A percentile compares a stretch with the other conserved stretches of the same genome.
These are phyloP conservation scores for Cephalopholis sonnerati DNA, from an alignment of 2,113 vertebrate species.

Conservation along the genomic window DNA sequence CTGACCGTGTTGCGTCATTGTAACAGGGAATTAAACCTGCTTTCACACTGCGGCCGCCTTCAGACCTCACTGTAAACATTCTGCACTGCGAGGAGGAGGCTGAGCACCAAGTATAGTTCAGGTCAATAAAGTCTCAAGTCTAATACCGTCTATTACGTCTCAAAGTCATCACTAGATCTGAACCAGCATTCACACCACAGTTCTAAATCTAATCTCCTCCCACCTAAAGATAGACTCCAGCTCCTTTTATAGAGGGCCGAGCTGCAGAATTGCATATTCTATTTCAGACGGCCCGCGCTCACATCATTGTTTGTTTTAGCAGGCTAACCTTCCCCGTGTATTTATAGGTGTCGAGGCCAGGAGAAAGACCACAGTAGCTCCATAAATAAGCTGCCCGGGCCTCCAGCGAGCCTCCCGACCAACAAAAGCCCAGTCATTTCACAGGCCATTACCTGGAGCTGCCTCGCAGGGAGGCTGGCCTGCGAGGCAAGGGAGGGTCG, in stretches of 20 bases:
- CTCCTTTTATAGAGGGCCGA: conserved; percentile 69
- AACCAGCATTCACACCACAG: conserved; percentile 52
- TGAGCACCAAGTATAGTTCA: conserved; percentile 32
- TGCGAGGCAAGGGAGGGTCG: conserved; percentile 53
- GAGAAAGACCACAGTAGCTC: conserved; percentile 79
- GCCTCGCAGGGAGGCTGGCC: conserved; percentile 61
- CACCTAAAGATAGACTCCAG: conserved; percentile 66
- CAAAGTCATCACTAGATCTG: conserved; percentile 59
- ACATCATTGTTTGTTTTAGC: conserved; percentile 83
- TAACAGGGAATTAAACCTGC: conserved; percentile 11
- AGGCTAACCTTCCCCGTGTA: conserved; percentile 73
- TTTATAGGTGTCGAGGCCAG: conserved; percentile 79
- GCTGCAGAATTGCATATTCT: conserved; percentile 79
- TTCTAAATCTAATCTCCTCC: conserved; percentile 64
- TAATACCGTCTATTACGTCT: conserved; percentile 63
- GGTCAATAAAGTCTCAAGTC: conserved; percentile 51
- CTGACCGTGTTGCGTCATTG: conserved; percentile 24
- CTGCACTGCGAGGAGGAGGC: conserved; percentile 15
- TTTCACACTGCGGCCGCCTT: conserved; percentile 4
- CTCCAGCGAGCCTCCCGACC: conserved; percentile 65
- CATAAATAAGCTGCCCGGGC: conserved; percentile 79
- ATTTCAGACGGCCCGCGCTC: conserved; percentile 72
- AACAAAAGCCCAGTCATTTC: conserved; percentile 83
- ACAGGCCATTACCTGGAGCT: conserved; percentile 81
- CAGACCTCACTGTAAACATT: conserved; percentile 40